Conservation (phyloP, 2,113 vertebrate species). For the Sturnira hondurensis region DNA sequence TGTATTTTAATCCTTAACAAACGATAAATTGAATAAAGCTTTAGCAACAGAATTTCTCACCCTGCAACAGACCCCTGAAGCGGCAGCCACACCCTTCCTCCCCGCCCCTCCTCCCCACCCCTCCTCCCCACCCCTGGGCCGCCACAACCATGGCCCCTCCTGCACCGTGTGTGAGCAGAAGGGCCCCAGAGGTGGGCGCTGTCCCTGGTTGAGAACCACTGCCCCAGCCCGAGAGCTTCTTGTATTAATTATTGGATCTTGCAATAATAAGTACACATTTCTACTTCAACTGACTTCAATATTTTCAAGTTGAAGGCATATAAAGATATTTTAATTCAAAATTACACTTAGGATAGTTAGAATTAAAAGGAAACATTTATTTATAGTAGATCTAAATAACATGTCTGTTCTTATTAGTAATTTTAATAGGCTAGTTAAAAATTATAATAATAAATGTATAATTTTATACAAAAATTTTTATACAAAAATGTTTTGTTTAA, state of each 20-base stretch:
- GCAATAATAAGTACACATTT: not conserved
- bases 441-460: not conserved
- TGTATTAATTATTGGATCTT: not conserved
- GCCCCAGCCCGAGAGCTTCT: not conserved
- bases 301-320: not conserved
- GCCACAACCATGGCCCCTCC: not conserved
- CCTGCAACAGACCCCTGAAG: not conserved
- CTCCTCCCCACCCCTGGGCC: not conserved
- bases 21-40: not conserved
- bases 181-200: not conserved
- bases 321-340: not conserved
- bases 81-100: not conserved
- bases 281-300: not conserved
- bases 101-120: not conserved
- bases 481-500: not conserved
- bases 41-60: not conserved
- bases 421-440: not conserved
- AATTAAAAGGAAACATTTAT: not conserved
- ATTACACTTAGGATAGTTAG: not conserved
- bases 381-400: not conserved
- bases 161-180: not conserved
- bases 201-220: not conserved
- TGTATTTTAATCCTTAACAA: not conserved
- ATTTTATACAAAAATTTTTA: not conserved
- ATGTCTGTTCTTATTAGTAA: not conserved